Evolutionary conservation across 2,888 invertebrate species (phyloP), one percentile per base, ranked within the genome.

Genomic region (Andrena minutula): DNA sequence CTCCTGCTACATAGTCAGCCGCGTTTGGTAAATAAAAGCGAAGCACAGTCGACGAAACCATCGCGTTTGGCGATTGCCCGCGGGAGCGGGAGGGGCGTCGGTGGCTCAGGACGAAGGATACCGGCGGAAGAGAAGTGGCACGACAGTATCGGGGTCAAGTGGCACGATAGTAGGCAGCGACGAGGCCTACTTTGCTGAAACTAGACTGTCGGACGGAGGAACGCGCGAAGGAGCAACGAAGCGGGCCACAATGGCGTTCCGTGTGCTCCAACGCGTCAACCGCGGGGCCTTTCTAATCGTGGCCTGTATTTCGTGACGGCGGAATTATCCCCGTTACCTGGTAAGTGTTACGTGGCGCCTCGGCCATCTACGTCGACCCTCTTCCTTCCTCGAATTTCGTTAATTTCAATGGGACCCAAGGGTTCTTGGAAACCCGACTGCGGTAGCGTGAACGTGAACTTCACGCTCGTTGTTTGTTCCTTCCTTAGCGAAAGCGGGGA

Each of bases 121-220:
- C 73, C 81, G 88, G 88, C 85, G 89, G 87, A 88, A 87, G 90
- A 90, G 87, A 81, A 76, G 79, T 84, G 84, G 80, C 76, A 80
- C 75, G 78, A 20, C 47, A 64, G 75, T 89, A 92, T 90, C 89
- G 92, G 87, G 91, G 91, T 92, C 91, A 91, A 92, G 90, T 90
- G 91, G 88, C 89, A 87, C 76, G 80, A 75, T 86, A 84, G 87
- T 86, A 86, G 87, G 84, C 84, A 84, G 74, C 86, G 82, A 77
- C 56, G 85, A 89, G 90, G 86, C 90, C 90, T 90, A 90, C 90
- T 90, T 90, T 84, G 82, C 84, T 86, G 84, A 81, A 90, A 90
- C 89, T 89, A 89, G 89, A 88, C 85, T 86, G 83, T 65, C n/a
- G 68, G 49, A 32, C 73, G 71, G 56, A 70, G 74, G 69, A 56